Base-by-base conservation (phyloP, 2,888 invertebrate species). In the Zaprionus obscuricornis region DNA sequence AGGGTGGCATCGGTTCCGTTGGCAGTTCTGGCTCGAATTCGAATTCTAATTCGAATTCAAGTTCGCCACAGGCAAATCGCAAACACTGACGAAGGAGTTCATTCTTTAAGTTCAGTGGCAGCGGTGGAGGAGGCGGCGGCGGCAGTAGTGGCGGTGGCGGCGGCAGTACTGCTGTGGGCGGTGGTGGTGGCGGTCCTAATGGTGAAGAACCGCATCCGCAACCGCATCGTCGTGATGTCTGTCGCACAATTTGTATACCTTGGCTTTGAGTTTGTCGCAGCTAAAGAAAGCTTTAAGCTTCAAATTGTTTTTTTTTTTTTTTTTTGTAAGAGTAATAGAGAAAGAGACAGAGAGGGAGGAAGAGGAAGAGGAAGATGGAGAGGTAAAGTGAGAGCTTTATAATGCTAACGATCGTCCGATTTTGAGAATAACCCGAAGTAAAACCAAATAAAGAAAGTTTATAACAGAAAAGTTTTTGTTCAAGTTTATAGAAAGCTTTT, bases 41-140 rank as follows among this genome's bases (percentile, higher is more conserved):
- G 65, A 10, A 39, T n/a, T 40, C 42, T 26, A 31, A 46, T 13
- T 71, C n/a, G n/a, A n/a, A n/a, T n/a, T n/a, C n/a, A n/a, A n/a
- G n/a, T n/a, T 75, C 88, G 60, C 81, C 81, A 43, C 81, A 85
- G 76, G 58, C 81, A 36, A 66, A 83, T 58, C 87, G 88, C 62
- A 89, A 88, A 54, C 90, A 90, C 90, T 90, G 90, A 90, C 90
- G 90, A 85, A 88, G 89, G 81, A 88, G 88, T 73, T 90, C 90
- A 4, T 87, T 90, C 43, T 89, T 90, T 47, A 88, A 86, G 43
- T 85, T 89, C 50, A 75, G 77, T 51, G 64, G 66, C 3, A 50
- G 72, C 26, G 65, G 64, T 10, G 64, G 71, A 3, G 64, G 52
- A 45, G 70, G 66, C 39, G 63, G 34, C 2, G 60, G 66, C 3